Conservation (phyloP, 2,888 invertebrate genomes). For the Xestia rhomboidea region DNA sequence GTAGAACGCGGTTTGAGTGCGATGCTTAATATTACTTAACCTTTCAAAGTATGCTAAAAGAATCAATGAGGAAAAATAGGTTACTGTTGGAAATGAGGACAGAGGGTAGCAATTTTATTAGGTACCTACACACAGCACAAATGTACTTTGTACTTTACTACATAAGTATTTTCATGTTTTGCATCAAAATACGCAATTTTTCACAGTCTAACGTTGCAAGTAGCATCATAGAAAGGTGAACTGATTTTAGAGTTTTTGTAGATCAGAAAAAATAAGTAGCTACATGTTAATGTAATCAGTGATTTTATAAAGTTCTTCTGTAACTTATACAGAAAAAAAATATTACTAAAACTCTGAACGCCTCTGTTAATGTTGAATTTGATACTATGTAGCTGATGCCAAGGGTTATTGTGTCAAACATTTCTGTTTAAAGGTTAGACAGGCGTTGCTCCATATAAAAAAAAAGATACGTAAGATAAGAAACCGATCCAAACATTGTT, state of each 20-base stretch:
- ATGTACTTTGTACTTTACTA: not conserved
- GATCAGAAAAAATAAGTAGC: too few relatives aligned
- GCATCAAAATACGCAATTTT: not conserved
- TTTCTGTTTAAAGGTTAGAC: too few relatives aligned
- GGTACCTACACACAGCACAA: not conserved
- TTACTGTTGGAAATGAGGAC: constrained; percentile 32
- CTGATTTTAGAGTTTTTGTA: too few relatives aligned
- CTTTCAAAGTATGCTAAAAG: constrained; percentile 21
- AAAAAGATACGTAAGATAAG: not conserved
- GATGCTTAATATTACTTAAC: not conserved
- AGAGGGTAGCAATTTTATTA: constrained; percentile 20
- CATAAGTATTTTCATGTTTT: not conserved
- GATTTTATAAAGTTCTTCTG: too few relatives aligned
- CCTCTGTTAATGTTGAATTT: not conserved
- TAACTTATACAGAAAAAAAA: too few relatives aligned
- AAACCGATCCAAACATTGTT: too few relatives aligned
- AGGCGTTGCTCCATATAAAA: not conserved
- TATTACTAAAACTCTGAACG: too few relatives aligned
- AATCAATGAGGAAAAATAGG: constrained; percentile 26
- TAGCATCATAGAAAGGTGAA: too few relatives aligned
- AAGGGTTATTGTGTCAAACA: too few relatives aligned
- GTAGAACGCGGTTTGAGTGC: not conserved
- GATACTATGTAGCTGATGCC: not conserved
- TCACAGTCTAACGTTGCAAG: too few relatives aligned
- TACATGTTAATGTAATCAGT: too few relatives aligned